phyloP scores from a whole-genome alignment of 2,888 invertebrate genomes.

The Dyspetes luteomarginatus region DNA sequence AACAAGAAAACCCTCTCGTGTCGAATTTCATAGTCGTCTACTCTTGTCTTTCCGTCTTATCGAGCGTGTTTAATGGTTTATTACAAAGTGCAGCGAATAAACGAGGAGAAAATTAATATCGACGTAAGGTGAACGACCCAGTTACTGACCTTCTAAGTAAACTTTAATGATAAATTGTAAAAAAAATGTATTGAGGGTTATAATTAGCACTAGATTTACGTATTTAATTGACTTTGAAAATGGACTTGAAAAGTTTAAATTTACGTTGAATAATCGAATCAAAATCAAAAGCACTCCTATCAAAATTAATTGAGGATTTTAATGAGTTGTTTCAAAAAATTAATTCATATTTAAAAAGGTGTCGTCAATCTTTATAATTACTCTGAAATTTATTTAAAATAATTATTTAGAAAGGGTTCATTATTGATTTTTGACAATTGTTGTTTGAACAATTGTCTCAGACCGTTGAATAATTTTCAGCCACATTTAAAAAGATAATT shows the following conservation, averaged over 20 bases:
- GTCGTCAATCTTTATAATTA: too few species aligned
- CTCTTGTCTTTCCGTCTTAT: constrained; percentile 10
- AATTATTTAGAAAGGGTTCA: neutral
- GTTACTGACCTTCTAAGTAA: neutral
- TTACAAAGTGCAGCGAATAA: constrained; percentile 12
- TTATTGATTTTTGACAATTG: too few species aligned
- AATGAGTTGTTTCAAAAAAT: too few species aligned
- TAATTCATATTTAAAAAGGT: too few species aligned
- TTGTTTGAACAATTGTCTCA: neutral
- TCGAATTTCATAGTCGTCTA: constrained; percentile 55
- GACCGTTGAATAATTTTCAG: neutral
- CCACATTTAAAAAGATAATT: neutral
- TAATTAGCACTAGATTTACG: too few species aligned
- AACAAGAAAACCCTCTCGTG: constrained; percentile 37
- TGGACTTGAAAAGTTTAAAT: too few species aligned
- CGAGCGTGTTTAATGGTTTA: constrained; percentile 34
- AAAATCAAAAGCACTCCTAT: too few species aligned
- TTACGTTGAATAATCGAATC: too few species aligned
- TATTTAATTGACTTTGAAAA: too few species aligned
- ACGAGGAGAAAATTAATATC: neutral
- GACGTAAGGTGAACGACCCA: constrained; percentile 29
- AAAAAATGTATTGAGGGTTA: neutral
- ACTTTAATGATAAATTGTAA: neutral
- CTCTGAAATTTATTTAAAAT: neutral
- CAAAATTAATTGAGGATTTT: too few species aligned